phyloP scores from a whole-genome alignment of 2,113 vertebrate genomes.

The Neolamprologus cancellatus region DNA sequence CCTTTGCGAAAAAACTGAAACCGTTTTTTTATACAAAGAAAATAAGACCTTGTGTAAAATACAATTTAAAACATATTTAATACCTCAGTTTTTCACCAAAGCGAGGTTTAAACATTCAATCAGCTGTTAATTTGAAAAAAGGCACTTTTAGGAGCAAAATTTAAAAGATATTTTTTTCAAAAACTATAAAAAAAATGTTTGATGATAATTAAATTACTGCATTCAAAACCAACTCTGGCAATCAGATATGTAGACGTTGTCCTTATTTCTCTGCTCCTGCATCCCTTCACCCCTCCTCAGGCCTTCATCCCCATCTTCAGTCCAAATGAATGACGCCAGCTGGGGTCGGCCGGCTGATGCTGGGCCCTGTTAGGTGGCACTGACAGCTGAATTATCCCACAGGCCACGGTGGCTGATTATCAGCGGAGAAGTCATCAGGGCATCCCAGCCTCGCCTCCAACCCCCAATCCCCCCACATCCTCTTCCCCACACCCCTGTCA shows the following conservation, averaged over 20 bases:
- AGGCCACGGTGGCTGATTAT: constrained; percentile 96
- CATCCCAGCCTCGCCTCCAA: constrained; percentile 62
- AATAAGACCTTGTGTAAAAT: not conserved
- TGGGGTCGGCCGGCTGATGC: constrained; percentile 86
- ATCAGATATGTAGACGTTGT: constrained; percentile 13
- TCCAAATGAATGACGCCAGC: constrained; percentile 94
- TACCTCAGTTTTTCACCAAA: not conserved
- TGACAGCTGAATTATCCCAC: constrained; percentile 99
- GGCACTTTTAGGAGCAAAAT: not conserved
- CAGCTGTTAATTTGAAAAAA: not conserved
- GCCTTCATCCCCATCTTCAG: constrained; percentile 68
- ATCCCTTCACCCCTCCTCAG: not conserved
- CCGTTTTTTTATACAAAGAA: not conserved
- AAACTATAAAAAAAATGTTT: constrained; percentile 9
- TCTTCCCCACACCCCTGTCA: constrained; percentile 83
- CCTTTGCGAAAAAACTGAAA: not conserved
- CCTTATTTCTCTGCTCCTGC: constrained; percentile 34
- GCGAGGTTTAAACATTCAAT: not conserved
- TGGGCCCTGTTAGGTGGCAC: constrained; percentile 78
- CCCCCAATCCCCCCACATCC: constrained; percentile 31
- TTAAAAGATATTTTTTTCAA: not conserved
- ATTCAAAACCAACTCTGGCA: not conserved
- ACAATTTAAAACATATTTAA: not conserved
- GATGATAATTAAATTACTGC: constrained; percentile 19
- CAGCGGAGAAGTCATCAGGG: constrained; percentile 97